These are phyloP conservation scores for Philhelius pedissequus DNA, from an alignment of 2,888 invertebrate species.

Conservation along the genomic window DNA sequence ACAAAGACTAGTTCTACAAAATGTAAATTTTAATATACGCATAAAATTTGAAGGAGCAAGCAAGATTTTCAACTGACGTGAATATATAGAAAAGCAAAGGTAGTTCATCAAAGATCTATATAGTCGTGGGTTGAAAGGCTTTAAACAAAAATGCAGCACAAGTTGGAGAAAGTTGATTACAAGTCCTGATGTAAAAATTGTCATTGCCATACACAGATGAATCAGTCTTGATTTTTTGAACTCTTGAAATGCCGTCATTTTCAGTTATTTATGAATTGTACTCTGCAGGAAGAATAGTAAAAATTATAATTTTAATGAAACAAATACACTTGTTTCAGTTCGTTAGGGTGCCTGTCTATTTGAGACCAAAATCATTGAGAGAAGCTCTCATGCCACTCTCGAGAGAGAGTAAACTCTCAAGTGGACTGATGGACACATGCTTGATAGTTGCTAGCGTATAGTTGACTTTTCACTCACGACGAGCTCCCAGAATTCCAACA, in stretches of 20 bases:
- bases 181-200: conserved; percentile 92
- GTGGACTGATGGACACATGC: too few species aligned
- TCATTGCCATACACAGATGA: conserved; percentile 90
- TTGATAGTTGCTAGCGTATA: too few species aligned
- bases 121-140: conserved; percentile 87
- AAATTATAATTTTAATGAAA: too few species aligned
- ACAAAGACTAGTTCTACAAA: conserved; percentile 91
- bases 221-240: conserved; percentile 82
- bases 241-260: conserved; percentile 74
- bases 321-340: too few species aligned
- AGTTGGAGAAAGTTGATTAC: conserved; percentile 91
- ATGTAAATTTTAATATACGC: neutral
- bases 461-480: too few species aligned
- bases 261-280: conserved; percentile 6
- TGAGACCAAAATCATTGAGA: too few species aligned
- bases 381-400: too few species aligned
- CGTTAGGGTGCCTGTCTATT: too few species aligned
- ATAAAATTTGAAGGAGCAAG: neutral
- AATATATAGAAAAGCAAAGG: conserved; percentile 91
- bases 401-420: too few species aligned
- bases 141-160: conserved; percentile 87
- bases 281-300: neutral
- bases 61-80: conserved; percentile 85
- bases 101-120: conserved; percentile 94
- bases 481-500: too few species aligned